A percentile compares a stretch with the other conserved stretches of the same genome.
phyloP scores from a whole-genome alignment of 2,888 invertebrate genomes.

The Drosophila mayaguana region DNA sequence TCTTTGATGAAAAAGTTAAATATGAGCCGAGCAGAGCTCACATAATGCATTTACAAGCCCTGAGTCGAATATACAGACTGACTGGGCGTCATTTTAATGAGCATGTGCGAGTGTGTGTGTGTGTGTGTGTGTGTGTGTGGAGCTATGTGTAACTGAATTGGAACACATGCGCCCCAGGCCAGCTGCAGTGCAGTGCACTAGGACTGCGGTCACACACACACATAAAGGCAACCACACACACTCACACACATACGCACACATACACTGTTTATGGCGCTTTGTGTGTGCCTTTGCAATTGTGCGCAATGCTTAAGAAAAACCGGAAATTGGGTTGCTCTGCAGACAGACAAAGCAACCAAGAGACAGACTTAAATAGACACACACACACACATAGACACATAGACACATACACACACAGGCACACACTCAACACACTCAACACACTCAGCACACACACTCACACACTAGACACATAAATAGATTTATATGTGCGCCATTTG shows the following conservation, averaged over 20 bases:
- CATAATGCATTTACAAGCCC: slow-evolving; percentile 67
- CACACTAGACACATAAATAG: slow-evolving; percentile 49
- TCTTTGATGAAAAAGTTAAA: slow-evolving; percentile 73
- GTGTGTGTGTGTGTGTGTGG: slow-evolving; percentile 4
- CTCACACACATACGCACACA: slow-evolving; percentile 13
- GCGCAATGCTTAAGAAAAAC: slow-evolving; percentile 79
- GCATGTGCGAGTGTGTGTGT: slow-evolving; percentile 33
- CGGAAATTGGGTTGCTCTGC: slow-evolving; percentile 80
- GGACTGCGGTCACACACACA: slow-evolving; percentile 48
- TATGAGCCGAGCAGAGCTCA: slow-evolving; percentile 62
- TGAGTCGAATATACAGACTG: slow-evolving; percentile 41
- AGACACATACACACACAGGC: slow-evolving; percentile 27
- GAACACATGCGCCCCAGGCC: slow-evolving; percentile 20
- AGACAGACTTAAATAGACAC: slow-evolving; percentile 53
- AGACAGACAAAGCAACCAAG: slow-evolving; percentile 61
- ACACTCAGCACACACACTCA: slow-evolving; percentile 15
- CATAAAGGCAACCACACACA: slow-evolving; percentile 3
- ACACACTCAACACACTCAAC: slow-evolving; percentile 6
- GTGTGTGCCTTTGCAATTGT: slow-evolving; percentile 66
- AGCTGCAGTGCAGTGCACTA: slow-evolving; percentile 76
- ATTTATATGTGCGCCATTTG: slow-evolving; percentile 64
- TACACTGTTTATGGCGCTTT: slow-evolving; percentile 43
- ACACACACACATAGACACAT: slow-evolving; percentile 29
- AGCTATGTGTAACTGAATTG: slow-evolving; percentile 23
- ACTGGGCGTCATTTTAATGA: slow-evolving; percentile 78